A percentile compares a stretch with the other conserved stretches of the same genome.
phyloP scores from a whole-genome alignment of 2,888 invertebrate species.

The Idaea aversata region DNA sequence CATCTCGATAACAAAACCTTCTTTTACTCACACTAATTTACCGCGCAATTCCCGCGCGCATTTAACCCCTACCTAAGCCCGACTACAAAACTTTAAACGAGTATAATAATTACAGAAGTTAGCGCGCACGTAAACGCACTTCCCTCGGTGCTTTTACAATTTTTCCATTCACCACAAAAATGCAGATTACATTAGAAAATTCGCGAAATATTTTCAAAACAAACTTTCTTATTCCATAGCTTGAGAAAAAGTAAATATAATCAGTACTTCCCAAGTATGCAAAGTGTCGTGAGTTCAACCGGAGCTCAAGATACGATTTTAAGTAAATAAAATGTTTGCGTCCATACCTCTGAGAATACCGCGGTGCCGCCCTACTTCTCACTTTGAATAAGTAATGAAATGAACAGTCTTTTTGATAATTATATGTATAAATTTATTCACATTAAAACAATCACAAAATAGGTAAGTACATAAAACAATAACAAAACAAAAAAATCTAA shows the following conservation, averaged over 20 bases:
- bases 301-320: slow-evolving; percentile 53
- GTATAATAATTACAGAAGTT: slow-evolving; percentile 27
- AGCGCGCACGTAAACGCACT: slow-evolving; percentile 19
- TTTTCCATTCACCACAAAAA: slow-evolving; percentile 15
- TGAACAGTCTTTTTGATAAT: slow-evolving; percentile 53
- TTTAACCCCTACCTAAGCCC: slow-evolving; percentile 14
- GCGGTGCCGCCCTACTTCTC: slow-evolving; percentile 36
- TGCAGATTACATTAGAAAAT: slow-evolving; percentile 25
- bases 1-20: slow-evolving; percentile 14
- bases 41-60: slow-evolving; percentile 5
- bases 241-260: slow-evolving; percentile 28
- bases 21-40: slow-evolving; percentile 21
- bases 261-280: slow-evolving; percentile 27
- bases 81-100: slow-evolving; percentile 15
- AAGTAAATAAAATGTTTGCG: slow-evolving; percentile 52
- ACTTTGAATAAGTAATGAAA: slow-evolving; percentile 59
- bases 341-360: slow-evolving; percentile 44
- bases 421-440: no score
- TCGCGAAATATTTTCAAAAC: slow-evolving; percentile 24
- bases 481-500: no score
- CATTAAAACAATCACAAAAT: no score
- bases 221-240: slow-evolving; percentile 24
- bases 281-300: slow-evolving; percentile 42
- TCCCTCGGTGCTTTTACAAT: slow-evolving; percentile 10
- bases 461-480: no score